Evolutionary conservation across 2,797 vertebrate genomes (phyloP).

Genomic region (Trachops cirrhosus): DNA sequence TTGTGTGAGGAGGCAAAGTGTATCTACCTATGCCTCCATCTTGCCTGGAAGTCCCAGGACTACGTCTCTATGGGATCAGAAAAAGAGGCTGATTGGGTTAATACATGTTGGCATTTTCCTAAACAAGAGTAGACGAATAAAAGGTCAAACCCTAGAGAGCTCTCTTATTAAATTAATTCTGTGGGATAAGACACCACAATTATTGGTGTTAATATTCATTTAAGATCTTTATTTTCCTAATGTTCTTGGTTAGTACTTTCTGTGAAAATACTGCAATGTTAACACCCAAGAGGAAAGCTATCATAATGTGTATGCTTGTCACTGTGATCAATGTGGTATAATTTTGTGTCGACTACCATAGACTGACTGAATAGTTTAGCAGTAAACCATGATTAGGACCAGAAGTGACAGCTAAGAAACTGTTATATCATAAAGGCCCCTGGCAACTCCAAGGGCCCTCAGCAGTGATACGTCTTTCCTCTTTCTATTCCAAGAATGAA

Average conservation of each 20-base stretch:
- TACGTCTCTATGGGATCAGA: not conserved
- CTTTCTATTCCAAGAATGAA: not conserved
- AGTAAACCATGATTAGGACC: not conserved
- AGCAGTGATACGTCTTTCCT: not conserved
- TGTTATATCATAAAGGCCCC: not conserved
- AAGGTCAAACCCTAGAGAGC: not conserved
- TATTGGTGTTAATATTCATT: not conserved
- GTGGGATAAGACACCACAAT: not conserved
- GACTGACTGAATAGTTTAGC: not conserved
- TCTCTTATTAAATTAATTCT: not conserved
- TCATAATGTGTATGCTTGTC: slow-evolving; percentile 76
- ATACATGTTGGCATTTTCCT: not conserved
- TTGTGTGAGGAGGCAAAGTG: too few relatives aligned
- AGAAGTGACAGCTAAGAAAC: not conserved
- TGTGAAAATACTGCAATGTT: slow-evolving; percentile 69
- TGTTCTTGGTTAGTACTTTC: slow-evolving; percentile 70
- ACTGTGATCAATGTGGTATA: slow-evolving; percentile 76
- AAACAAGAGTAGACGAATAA: not conserved
- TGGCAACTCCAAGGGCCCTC: not conserved
- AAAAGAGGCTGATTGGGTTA: not conserved
- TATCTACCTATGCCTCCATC: too few relatives aligned
- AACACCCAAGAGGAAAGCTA: slow-evolving; percentile 75
- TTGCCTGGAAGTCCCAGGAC: not conserved
- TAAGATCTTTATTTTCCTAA: slow-evolving; percentile 41
- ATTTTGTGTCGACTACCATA: slow-evolving; percentile 45